Evolutionary conservation across 2,888 invertebrate species (phyloP), one percentile per base, ranked within the genome.

Genomic region (Cryptocephalus primarius): DNA sequence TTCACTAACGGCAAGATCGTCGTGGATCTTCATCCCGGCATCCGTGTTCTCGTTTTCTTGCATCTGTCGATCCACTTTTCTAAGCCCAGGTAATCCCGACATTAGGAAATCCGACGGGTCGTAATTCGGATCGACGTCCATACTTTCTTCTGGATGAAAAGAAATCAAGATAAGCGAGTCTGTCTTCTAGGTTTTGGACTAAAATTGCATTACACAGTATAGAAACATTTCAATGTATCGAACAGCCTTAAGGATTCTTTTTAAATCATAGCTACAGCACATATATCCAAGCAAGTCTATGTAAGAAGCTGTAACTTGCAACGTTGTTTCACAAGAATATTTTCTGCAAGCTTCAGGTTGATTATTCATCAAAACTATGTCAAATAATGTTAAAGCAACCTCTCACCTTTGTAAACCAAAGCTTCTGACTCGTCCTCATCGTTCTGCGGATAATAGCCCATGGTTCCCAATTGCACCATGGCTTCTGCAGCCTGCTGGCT

Each of bases 61-160:
- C 12, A 11, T n/a, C 12, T 36, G 36, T 4, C 11, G n/a, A 6
- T 62, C 60, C 43, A 57, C 57, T 42, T 47, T 60, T 48, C 47
- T 33, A 11, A 12, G 62, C 53, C 49, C 59, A 49, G 48, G 57
- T 32, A 64, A 62, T 42, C 76, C 64, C 12, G 78, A 75, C 67
- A 84, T 74, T 43, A 89, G 72, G 65, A 91, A 88, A 68, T 88
- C 90, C 0, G 88, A 86, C 0, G 89, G 88, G 71, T 91, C 90
- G 67, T 91, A 91, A 61, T 82, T 85, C 0, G 85, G 82, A 72
- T 88, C 88, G 14, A 84, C 78, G 56, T 84, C 83, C 72, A 83
- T 79, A 48, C 82, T 82, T 63, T 84, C 83, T 57, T 83, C 83
- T 78, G 62, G 40, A 65, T n/a, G n/a, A n/a, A n/a, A n/a, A n/a